Conservation (phyloP, 2,888 invertebrate genomes). For the Trachelus stipa region DNA sequence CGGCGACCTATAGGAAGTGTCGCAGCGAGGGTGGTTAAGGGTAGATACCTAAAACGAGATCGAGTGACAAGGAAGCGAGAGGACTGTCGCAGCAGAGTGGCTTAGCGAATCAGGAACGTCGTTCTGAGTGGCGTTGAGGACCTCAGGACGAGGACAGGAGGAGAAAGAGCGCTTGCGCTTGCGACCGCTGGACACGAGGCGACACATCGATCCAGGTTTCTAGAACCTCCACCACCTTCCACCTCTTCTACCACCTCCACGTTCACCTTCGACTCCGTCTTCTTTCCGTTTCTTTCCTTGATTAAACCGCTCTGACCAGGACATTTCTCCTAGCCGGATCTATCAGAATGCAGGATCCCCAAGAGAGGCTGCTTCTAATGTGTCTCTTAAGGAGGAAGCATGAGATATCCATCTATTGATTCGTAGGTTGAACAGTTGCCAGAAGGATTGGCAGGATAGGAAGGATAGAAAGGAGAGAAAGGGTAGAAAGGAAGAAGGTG, state of each 20-base stretch:
- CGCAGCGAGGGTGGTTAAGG: slow-evolving; percentile 1
- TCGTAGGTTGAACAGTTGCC: not conserved
- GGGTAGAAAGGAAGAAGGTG: slow-evolving; percentile 29
- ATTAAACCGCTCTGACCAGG: slow-evolving; percentile 49
- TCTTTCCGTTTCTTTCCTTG: slow-evolving; percentile 50
- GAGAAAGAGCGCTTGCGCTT: slow-evolving; percentile 57
- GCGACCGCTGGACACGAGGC: slow-evolving; percentile 60
- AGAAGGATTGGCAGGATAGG: not conserved
- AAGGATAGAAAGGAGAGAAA: not conserved
- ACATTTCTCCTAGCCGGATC: not conserved
- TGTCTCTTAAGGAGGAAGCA: not conserved
- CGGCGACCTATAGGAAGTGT: slow-evolving; percentile 29
- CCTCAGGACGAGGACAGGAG: slow-evolving; percentile 11
- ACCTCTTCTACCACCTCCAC: slow-evolving; percentile 29
- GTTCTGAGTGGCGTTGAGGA: slow-evolving; percentile 12
- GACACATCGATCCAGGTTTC: slow-evolving; percentile 64
- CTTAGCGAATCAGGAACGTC: slow-evolving; percentile 53
- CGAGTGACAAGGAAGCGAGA: slow-evolving; percentile 18
- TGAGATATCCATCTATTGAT: not conserved
- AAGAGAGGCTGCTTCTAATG: not conserved
- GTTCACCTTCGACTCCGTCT: slow-evolving; percentile 29
- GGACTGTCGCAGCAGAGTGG: slow-evolving; percentile 16
- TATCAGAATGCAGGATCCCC: not conserved
- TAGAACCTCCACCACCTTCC: slow-evolving; percentile 48
- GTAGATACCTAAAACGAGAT: not conserved